Conservation (phyloP, 1,140 invertebrate species). For the Bactericera cockerelli region DNA sequence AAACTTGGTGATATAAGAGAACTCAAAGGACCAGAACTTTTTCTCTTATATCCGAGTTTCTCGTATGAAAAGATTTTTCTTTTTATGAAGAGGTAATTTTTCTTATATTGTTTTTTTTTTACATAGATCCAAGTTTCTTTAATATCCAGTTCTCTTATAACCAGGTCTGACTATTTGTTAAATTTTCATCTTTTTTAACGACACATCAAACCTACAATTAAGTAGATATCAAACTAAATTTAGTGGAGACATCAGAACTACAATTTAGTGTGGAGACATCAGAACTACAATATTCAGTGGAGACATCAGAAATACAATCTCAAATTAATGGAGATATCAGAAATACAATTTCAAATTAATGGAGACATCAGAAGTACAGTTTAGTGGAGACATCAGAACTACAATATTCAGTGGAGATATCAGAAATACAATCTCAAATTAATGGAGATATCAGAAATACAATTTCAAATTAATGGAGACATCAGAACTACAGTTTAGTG, state of each 20-base stretch:
- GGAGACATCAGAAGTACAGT: background rate
- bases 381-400: background rate
- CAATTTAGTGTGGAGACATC: constrained; percentile 3
- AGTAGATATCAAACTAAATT: too few relatives aligned
- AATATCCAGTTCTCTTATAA: too few relatives aligned
- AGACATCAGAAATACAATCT: background rate
- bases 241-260: background rate
- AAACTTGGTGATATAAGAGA: too few relatives aligned
- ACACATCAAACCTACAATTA: too few relatives aligned
- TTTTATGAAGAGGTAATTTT: too few relatives aligned
- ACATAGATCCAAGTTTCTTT: too few relatives aligned
- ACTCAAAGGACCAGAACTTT: too few relatives aligned
- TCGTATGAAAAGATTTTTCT: too few relatives aligned
- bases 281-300: background rate
- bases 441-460: background rate
- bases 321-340: background rate
- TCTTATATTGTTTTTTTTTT: too few relatives aligned
- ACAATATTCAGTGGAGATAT: background rate
- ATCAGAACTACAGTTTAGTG: background rate
- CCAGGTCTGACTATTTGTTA: too few relatives aligned
- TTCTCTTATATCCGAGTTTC: too few relatives aligned
- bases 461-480: background rate
- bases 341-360: background rate
- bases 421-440: constrained; percentile 9
- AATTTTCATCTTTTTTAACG: too few relatives aligned